A percentile compares a stretch with the other conserved stretches of the same genome.
Evolutionary conservation across 2,113 vertebrate species (phyloP).

Genomic region (Ophthalmolycus amberensis): DNA sequence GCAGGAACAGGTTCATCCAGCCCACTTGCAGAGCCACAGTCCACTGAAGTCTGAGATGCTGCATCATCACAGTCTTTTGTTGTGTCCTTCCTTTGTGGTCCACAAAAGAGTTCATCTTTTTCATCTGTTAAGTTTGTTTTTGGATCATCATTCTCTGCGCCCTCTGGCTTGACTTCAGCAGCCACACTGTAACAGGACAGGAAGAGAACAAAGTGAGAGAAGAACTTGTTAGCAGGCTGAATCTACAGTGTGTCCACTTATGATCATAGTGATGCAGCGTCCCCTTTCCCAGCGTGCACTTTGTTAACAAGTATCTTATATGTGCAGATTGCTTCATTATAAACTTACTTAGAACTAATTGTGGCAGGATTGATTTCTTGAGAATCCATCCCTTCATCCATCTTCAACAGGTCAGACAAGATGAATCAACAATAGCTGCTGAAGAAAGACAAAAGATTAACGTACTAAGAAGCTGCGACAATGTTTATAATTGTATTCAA

Average conservation of each 20-base stretch:
- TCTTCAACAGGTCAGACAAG: conserved; percentile 51
- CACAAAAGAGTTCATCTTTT: conserved; percentile 40
- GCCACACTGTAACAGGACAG: conserved; percentile 47
- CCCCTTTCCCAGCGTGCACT: not conserved
- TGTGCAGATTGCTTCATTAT: not conserved
- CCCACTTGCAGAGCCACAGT: conserved; percentile 32
- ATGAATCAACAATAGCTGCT: conserved; percentile 19
- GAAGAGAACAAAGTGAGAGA: not conserved
- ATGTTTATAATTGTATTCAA: not conserved
- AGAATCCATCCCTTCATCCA: conserved; percentile 67
- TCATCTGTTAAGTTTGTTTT: conserved; percentile 28
- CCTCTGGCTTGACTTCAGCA: conserved; percentile 44
- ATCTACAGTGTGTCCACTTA: not conserved
- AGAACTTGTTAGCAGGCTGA: not conserved
- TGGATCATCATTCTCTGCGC: conserved; percentile 12
- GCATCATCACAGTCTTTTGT: conserved; percentile 32
- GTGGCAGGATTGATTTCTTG: conserved; percentile 31
- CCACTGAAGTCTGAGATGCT: conserved; percentile 50
- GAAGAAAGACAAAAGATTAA: not conserved
- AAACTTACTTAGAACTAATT: not conserved
- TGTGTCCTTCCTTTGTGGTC: conserved; percentile 16
- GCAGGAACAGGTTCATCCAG: conserved; percentile 11
- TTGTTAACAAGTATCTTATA: not conserved
- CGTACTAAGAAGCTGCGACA: not conserved
- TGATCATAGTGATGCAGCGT: not conserved